Evolutionary conservation across 2,113 vertebrate genomes (phyloP), one percentile per base, ranked within the genome.

Genomic region (Poeciliopsis prolifica): DNA sequence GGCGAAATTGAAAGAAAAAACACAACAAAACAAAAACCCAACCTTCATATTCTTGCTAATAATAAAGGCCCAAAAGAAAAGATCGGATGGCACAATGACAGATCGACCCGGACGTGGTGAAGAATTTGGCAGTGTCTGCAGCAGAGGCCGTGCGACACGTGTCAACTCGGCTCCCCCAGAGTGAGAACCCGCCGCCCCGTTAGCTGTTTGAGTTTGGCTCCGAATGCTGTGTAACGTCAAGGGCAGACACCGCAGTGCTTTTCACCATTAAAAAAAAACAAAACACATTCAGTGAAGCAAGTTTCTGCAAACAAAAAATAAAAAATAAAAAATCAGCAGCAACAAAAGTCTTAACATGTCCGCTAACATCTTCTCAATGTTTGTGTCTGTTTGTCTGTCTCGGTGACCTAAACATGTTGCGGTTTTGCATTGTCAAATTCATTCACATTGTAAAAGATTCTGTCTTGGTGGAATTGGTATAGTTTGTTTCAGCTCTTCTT

Each of bases 231-330:
- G 89, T 74, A 79, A 86, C 68, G 83, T 78, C 74, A 88, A 92
- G 87, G 89, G 88, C 91, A 90, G 87, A 90, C 88, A 92, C 91
- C 88, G 70, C 88, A 91, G 92, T 92, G 91, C 90, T 93, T 92
- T 93, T 91, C 76, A 84, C 77, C 80, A 78, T 60, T 22, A 64
- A 65, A 62, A 44, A 70, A 83, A 86, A 88, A 86, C 0, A 37
- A 62, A 35, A 70, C 61, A 40, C 28, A 64, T 62, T 28, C 66
- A 75, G 72, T 5, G 77, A 86, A 70, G 70, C 51, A 79, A 71
- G 80, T 86, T 91, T 65, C 75, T 71, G n/a, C 87, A 88, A 82
- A 91, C 81, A 83, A 87, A 87, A 86, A 48, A 48, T n/a, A 48
- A 7, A 5, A 10, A 37, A 37, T 78, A 87, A 35, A 35, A 35